Evolutionary conservation across 2,888 invertebrate genomes (phyloP).

Genomic region (Melanostoma mellinum): DNA sequence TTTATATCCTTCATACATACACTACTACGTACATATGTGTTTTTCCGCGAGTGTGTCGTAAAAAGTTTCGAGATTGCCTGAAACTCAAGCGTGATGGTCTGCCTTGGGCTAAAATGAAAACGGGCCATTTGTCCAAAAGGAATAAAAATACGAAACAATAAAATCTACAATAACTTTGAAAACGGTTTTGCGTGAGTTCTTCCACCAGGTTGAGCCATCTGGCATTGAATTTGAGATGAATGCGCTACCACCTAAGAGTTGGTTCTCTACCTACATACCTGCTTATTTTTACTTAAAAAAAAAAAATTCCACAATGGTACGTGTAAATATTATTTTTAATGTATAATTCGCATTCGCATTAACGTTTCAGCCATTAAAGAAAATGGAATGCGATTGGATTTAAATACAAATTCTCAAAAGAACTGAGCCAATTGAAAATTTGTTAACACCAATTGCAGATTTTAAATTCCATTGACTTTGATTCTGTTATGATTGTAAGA

Average conservation of each 20-base stretch:
- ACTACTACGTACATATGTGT: neutral
- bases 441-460: too few relatives aligned
- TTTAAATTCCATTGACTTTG: too few relatives aligned
- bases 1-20: neutral
- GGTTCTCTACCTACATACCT: too few relatives aligned
- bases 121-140: constrained; percentile 40
- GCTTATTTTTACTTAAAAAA: neutral
- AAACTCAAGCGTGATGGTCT: constrained; percentile 38
- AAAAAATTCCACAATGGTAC: constrained; percentile 5
- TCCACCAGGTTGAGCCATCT: constrained; percentile 28
- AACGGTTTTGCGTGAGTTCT: constrained; percentile 49
- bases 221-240: constrained; percentile 5
- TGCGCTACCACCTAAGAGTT: neutral
- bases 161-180: constrained; percentile 51
- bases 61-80: constrained; percentile 50
- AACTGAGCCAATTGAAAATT: too few relatives aligned
- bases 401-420: neutral
- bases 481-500: too few relatives aligned
- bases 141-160: constrained; percentile 44
- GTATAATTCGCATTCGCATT: neutral
- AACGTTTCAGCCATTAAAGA: constrained; percentile 14
- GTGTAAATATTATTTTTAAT: constrained; percentile 21
- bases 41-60: constrained; percentile 23
- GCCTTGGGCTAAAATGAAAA: constrained; percentile 51
- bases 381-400: constrained; percentile 1